A percentile compares a stretch with the other conserved stretches of the same genome.
These are phyloP conservation scores for Trissonchulus sp. DNA, from an alignment of 2,888 invertebrate genomes.

Conservation along the genomic window DNA sequence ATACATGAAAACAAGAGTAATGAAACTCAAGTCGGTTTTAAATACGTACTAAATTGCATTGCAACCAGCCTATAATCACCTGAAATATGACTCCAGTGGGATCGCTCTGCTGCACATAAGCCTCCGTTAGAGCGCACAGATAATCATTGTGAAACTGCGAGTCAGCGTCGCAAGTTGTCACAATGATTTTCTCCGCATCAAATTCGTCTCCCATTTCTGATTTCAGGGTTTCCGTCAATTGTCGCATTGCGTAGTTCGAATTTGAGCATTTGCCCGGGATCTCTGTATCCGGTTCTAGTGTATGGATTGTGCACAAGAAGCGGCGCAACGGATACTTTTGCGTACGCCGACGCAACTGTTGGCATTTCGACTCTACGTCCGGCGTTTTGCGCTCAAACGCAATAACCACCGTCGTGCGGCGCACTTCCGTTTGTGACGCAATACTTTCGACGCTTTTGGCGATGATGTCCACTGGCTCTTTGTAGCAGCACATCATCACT, in stretches of 20 bases:
- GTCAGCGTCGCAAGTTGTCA: constrained; percentile 47
- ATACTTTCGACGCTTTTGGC: neutral
- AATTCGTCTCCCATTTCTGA: constrained; percentile 33
- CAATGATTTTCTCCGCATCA: constrained; percentile 35
- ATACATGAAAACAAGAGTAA: too few species aligned
- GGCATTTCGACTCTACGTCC: neutral
- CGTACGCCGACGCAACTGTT: neutral
- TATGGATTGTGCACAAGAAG: neutral
- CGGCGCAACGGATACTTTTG: neutral
- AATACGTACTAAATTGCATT: too few species aligned
- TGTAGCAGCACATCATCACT: neutral
- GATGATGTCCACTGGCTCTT: neutral
- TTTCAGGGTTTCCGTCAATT: constrained; percentile 40
- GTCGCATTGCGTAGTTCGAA: constrained; percentile 43
- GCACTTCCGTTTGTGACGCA: neutral
- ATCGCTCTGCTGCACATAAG: constrained; percentile 41
- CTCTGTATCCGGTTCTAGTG: neutral
- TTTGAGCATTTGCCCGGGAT: constrained; percentile 43
- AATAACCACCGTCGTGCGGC: neutral
- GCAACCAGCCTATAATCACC: too few species aligned
- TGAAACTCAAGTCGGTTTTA: too few species aligned
- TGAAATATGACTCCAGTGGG: neutral
- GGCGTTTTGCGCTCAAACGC: neutral
- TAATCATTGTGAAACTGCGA: constrained; percentile 45
- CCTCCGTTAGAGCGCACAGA: constrained; percentile 45